Percentiles rank a stretch among this genome's conserved stretches.
These are phyloP conservation scores for Andricus quercusramuli DNA, from an alignment of 2,888 invertebrate species.

Conservation along the genomic window DNA sequence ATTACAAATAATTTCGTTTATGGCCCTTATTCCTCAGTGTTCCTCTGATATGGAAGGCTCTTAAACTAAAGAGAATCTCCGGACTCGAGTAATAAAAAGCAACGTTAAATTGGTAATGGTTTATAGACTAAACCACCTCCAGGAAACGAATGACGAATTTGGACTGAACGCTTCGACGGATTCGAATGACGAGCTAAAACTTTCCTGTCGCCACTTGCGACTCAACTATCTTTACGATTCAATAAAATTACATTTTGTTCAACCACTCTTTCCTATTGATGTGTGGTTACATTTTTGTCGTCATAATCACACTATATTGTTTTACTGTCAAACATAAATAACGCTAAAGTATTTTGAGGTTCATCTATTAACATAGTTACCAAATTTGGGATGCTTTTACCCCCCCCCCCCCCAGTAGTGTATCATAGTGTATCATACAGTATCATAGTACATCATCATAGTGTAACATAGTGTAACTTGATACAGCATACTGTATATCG, in stretches of 20 bases:
- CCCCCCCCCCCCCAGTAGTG: too few species aligned
- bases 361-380: too few species aligned
- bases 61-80: slow-evolving; percentile 18
- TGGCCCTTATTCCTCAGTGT: slow-evolving; percentile 43
- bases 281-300: too few species aligned
- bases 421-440: too few species aligned
- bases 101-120: slow-evolving; percentile 36
- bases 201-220: slow-evolving; percentile 32
- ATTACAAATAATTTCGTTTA: slow-evolving; percentile 52
- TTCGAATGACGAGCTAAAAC: slow-evolving; percentile 34
- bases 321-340: too few species aligned
- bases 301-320: too few species aligned
- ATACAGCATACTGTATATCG: too few species aligned
- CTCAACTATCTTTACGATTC: slow-evolving; percentile 21
- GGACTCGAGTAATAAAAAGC: slow-evolving; percentile 25
- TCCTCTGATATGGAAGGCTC: slow-evolving; percentile 17
- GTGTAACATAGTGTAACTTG: too few species aligned
- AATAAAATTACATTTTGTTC: slow-evolving; percentile 37
- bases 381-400: too few species aligned
- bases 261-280: not conserved
- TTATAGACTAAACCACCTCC: slow-evolving; percentile 27
- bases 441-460: too few species aligned
- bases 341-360: too few species aligned
- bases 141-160: slow-evolving; percentile 37
- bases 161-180: slow-evolving; percentile 33